Evolutionary conservation across 2,113 vertebrate species (phyloP).

Genomic region (Atractosteus spatula): DNA sequence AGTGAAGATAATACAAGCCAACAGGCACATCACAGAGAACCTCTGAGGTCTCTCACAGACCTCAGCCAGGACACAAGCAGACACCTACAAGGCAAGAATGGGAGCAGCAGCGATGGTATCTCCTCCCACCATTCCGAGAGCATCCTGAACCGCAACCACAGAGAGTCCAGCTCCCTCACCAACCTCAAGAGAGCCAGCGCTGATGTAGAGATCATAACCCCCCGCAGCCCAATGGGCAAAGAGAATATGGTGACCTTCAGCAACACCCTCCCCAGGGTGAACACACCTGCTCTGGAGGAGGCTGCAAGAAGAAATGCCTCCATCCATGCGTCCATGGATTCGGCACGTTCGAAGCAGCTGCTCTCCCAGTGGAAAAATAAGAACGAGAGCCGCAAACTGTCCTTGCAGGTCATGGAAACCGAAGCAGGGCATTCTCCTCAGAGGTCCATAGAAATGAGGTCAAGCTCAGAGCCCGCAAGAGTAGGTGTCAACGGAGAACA

Average conservation of each 20-base stretch:
- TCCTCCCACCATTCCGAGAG: slow-evolving; percentile 74
- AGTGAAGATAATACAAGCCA: slow-evolving; percentile 73
- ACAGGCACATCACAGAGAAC: slow-evolving; percentile 58
- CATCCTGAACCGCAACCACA: slow-evolving; percentile 79
- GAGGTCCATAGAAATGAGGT: slow-evolving; percentile 83
- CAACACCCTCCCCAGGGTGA: slow-evolving; percentile 90
- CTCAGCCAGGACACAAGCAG: slow-evolving; percentile 81
- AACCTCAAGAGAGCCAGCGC: slow-evolving; percentile 80
- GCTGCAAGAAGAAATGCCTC: slow-evolving; percentile 79
- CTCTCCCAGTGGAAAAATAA: slow-evolving; percentile 96
- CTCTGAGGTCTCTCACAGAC: slow-evolving; percentile 78
- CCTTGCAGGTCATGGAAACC: slow-evolving; percentile 84
- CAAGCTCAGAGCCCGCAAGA: slow-evolving; percentile 78
- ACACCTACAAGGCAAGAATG: slow-evolving; percentile 81
- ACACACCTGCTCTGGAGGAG: slow-evolving; percentile 83
- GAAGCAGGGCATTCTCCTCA: slow-evolving; percentile 78
- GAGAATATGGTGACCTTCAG: slow-evolving; percentile 97
- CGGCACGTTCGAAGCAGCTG: slow-evolving; percentile 89
- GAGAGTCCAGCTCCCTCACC: slow-evolving; percentile 71
- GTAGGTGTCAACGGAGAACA: slow-evolving; percentile 82
- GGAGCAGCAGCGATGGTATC: slow-evolving; percentile 65
- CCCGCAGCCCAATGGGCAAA: slow-evolving; percentile 81
- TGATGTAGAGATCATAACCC: slow-evolving; percentile 89
- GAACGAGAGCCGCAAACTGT: slow-evolving; percentile 83
- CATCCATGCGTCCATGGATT: slow-evolving; percentile 91